These are phyloP conservation scores for Allygus modestus DNA, from an alignment of 2,888 invertebrate species.

Conservation along the genomic window DNA sequence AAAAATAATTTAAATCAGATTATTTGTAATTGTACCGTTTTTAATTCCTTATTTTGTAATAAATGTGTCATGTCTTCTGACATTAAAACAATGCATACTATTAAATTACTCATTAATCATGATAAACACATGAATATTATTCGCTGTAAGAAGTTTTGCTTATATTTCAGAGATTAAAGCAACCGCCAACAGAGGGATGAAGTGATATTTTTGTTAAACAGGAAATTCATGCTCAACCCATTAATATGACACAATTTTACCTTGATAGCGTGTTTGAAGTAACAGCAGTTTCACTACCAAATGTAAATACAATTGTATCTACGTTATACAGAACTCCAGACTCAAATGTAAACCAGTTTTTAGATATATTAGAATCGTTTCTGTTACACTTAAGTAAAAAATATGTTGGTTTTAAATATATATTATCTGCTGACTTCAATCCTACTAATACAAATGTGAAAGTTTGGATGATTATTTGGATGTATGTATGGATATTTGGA, in stretches of 20 bases:
- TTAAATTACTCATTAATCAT: too few species aligned
- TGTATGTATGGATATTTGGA: too few species aligned
- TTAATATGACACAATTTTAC: background rate
- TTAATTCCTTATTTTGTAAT: too few species aligned
- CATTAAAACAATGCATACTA: too few species aligned
- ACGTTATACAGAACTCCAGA: background rate
- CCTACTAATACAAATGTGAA: too few species aligned
- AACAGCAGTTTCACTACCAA: constrained; percentile 20
- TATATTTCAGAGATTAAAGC: too few species aligned
- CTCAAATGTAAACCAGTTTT: background rate
- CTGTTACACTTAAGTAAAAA: background rate
- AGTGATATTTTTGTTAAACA: constrained; percentile 13
- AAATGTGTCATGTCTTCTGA: too few species aligned
- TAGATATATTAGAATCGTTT: background rate
- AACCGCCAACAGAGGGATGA: background rate
- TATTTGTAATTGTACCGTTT: too few species aligned
- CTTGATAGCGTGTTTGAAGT: background rate
- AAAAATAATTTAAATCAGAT: too few species aligned
- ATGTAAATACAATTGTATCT: background rate
- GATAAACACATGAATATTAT: too few species aligned
- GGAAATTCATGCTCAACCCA: background rate
- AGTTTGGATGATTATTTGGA: too few species aligned
- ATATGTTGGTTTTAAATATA: background rate
- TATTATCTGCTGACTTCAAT: background rate
- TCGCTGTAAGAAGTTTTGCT: too few species aligned